A percentile compares a stretch with the other conserved stretches of the same genome.
Conservation (phyloP, 2,113 vertebrate species). For the Hippocampus comes region DNA sequence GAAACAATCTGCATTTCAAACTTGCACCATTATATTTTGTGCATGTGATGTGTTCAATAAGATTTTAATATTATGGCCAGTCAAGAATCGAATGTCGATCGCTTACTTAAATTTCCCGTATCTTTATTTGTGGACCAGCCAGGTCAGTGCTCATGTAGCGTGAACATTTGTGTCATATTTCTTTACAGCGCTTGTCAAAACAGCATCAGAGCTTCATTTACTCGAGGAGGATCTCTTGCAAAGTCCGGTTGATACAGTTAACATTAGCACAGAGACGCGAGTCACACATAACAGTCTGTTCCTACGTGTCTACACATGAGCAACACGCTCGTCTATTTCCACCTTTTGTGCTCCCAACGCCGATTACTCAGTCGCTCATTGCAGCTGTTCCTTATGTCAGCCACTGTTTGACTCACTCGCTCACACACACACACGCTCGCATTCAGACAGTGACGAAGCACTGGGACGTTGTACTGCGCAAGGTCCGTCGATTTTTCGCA, state of each 20-base stretch:
- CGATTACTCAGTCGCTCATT: conserved; percentile 3
- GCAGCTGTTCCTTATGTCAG: conserved; percentile 3
- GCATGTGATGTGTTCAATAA: too few relatives aligned
- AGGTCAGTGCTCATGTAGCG: too few relatives aligned
- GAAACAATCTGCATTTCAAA: too few relatives aligned
- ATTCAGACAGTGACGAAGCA: conserved; percentile 52
- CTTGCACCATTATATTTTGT: too few relatives aligned
- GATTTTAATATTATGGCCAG: too few relatives aligned
- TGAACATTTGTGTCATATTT: not conserved
- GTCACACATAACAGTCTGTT: conserved; percentile 25
- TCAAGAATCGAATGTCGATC: too few relatives aligned
- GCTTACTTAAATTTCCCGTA: too few relatives aligned
- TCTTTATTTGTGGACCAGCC: too few relatives aligned
- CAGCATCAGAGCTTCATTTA: not conserved
- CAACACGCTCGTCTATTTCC: not conserved
- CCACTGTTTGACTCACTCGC: not conserved
- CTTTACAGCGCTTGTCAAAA: not conserved
- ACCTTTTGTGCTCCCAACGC: not conserved
- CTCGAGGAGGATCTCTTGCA: not conserved
- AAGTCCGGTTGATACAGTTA: not conserved
- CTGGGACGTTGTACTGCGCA: conserved; percentile 40
- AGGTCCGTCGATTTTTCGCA: conserved; percentile 37
- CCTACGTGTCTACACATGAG: conserved; percentile 11
- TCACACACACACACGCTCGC: conserved; percentile 8
- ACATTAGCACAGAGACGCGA: conserved; percentile 39